A percentile compares a stretch with the other conserved stretches of the same genome.
Conservation (phyloP, 1,140 invertebrate genomes). For the Dinoponera quadriceps region DNA sequence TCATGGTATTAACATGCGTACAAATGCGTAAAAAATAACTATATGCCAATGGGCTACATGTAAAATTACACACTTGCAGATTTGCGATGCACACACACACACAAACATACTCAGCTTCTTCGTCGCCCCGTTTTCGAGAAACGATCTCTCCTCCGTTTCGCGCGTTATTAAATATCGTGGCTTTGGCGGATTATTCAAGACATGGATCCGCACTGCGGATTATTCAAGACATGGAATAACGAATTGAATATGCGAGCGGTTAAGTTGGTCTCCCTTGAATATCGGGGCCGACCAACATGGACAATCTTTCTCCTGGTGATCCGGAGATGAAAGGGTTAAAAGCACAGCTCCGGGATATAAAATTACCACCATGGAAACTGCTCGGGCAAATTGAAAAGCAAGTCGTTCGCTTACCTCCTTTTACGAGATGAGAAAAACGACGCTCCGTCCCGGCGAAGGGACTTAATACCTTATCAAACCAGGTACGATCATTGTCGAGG, state of each 20-base stretch:
- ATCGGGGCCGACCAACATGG: background rate
- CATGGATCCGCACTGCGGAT: too few species aligned
- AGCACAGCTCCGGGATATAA: background rate
- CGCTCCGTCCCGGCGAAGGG: background rate
- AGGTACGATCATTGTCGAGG: conserved; percentile 70
- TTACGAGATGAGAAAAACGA: conserved; percentile 20
- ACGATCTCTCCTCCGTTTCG: background rate
- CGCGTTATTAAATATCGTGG: conserved; percentile 14
- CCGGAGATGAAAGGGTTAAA: background rate
- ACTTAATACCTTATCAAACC: conserved; percentile 70
- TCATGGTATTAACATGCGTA: too few species aligned
- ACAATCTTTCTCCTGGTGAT: too few species aligned
- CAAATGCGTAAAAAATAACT: too few species aligned
- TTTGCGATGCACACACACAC: background rate
- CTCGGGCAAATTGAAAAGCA: conserved; percentile 37
- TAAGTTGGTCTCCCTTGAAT: background rate
- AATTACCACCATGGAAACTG: conserved; percentile 75
- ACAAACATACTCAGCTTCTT: too few species aligned
- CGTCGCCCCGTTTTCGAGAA: background rate
- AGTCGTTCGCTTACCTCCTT: conserved; percentile 67
- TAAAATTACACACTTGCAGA: conserved; percentile 33
- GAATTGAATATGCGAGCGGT: too few species aligned
- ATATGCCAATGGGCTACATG: too few species aligned
- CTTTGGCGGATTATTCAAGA: background rate
- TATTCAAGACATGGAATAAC: too few species aligned